These are phyloP conservation scores for Tor tambroides DNA, from an alignment of 2,113 vertebrate species.

Conservation along the genomic window DNA sequence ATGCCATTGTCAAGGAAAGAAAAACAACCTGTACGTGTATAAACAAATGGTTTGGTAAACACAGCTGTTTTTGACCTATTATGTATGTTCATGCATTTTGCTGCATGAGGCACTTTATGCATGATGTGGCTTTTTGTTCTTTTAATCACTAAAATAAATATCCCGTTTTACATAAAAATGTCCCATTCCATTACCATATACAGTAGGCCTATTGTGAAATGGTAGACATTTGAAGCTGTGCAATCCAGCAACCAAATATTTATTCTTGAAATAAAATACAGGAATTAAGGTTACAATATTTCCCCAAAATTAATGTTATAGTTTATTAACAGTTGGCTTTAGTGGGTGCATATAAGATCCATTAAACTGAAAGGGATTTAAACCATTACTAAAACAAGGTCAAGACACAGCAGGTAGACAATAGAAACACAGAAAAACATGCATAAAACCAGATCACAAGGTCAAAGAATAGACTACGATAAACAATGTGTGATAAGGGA, in stretches of 20 bases:
- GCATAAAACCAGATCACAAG: constrained; percentile 34
- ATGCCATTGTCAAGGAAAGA: constrained; percentile 47
- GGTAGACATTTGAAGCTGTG: neutral
- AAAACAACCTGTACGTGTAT: constrained; percentile 54
- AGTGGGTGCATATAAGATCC: neutral
- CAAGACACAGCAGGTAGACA: constrained; percentile 17
- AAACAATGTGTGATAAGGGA: constrained; percentile 39
- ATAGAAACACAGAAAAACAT: neutral
- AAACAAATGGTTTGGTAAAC: constrained; percentile 62
- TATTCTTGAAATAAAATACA: neutral
- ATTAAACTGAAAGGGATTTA: constrained; percentile 2
- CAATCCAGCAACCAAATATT: neutral
- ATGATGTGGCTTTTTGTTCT: neutral
- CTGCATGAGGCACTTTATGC: neutral
- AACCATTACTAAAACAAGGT: constrained; percentile 18
- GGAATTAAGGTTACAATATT: neutral
- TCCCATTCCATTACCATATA: neutral
- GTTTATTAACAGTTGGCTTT: neutral
- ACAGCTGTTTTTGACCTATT: constrained; percentile 31
- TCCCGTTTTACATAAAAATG: neutral
- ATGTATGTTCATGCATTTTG: neutral
- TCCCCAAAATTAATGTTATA: no score
- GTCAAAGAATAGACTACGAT: constrained; percentile 36
- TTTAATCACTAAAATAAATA: neutral
- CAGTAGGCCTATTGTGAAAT: neutral